Conservation (phyloP, 2,888 invertebrate genomes). For the Dorcus hopei region DNA sequence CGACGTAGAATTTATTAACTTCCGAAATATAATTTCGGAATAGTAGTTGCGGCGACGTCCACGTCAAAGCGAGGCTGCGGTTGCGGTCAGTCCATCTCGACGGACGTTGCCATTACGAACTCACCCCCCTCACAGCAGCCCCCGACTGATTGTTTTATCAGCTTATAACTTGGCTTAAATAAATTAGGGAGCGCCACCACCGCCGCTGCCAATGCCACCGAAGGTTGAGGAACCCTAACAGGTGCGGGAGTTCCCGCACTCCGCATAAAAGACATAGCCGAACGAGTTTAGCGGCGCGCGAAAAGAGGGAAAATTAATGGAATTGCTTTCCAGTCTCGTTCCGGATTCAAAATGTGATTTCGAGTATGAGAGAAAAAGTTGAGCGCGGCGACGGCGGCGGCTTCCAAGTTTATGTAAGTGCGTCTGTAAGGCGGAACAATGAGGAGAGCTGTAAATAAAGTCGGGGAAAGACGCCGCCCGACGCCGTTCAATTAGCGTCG, state of each 20-base stretch:
- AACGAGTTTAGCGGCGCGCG: constrained; percentile 14
- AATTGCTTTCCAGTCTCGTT: constrained; percentile 6
- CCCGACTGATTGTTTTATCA: too few relatives aligned
- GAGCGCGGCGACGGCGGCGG: too few relatives aligned
- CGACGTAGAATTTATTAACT: not conserved
- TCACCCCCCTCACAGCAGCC: too few relatives aligned
- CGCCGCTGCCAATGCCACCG: not conserved
- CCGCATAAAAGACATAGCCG: not conserved
- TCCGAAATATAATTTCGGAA: not conserved
- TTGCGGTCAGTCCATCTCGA: not conserved
- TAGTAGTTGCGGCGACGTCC: not conserved
- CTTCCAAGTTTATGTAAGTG: constrained; percentile 8
- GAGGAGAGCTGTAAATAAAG: constrained; percentile 10
- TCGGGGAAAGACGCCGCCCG: constrained; percentile 11
- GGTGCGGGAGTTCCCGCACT: not conserved
- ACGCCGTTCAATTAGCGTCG: constrained; percentile 11
- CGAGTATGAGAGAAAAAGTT: too few relatives aligned
- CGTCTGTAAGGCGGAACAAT: constrained; percentile 10
- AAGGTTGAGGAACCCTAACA: not conserved
- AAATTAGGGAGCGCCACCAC: too few relatives aligned
- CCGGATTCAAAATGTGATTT: constrained; percentile 10
- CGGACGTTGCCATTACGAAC: not conserved
- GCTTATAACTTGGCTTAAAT: too few relatives aligned
- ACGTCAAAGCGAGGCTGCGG: constrained; percentile 1
- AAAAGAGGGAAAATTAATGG: constrained; percentile 15